Evolutionary conservation across 92 coral and sea anemone genomes (phyloP).

Genomic region (Phenganax marumi): DNA sequence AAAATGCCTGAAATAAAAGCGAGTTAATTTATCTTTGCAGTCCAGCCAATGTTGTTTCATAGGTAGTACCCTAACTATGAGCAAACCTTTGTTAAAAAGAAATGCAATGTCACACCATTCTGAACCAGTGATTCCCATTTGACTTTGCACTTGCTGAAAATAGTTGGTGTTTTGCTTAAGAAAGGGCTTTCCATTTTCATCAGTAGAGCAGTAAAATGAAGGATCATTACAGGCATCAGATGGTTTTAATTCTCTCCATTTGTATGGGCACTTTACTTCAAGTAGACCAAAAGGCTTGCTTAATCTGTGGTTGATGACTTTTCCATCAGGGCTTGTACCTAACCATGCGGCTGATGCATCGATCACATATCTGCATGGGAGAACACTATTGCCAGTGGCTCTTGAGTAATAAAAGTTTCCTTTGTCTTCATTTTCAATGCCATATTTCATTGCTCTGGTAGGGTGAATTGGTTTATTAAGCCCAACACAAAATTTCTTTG

Average conservation of each 20-base stretch:
- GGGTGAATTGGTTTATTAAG: too few species aligned
- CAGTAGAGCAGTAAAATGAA: slow-evolving; percentile 6
- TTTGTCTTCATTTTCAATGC: neutral
- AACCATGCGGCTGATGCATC: neutral
- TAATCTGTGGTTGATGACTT: neutral
- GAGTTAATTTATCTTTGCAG: too few species aligned
- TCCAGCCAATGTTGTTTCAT: neutral
- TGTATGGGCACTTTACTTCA: neutral
- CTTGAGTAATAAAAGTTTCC: neutral
- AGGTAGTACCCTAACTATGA: too few species aligned
- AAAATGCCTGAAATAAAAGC: too few species aligned
- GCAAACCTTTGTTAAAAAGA: slow-evolving; percentile 12
- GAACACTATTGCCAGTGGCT: slow-evolving; percentile 2
- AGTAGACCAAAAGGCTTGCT: neutral
- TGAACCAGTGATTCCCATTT: neutral
- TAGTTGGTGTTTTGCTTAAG: too few species aligned
- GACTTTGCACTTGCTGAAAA: neutral
- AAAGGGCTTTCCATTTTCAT: too few species aligned
- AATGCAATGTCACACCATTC: slow-evolving; percentile 8
- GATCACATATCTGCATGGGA: neutral
- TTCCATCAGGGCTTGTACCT: slow-evolving; percentile 1
- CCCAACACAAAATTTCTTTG: too few species aligned
- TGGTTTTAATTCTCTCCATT: too few species aligned
- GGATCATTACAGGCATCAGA: neutral
- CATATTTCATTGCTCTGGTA: neutral